Base-by-base conservation (phyloP, 2,797 vertebrate species). In the Lophotriccus pileatus region DNA sequence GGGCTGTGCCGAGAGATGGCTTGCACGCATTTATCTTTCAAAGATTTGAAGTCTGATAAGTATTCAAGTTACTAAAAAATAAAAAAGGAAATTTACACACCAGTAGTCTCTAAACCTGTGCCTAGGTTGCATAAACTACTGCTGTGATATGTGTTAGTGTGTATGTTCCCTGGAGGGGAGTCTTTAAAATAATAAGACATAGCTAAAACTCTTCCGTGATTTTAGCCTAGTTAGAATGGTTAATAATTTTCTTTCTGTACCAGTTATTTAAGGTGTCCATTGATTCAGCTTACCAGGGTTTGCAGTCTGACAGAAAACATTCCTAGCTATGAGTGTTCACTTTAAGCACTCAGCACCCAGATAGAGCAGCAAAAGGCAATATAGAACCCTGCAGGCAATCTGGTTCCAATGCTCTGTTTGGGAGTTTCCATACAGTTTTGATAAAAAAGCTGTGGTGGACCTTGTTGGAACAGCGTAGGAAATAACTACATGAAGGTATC, bases 401-500 rank as follows among this genome's bases (percentile, higher is more conserved):
- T 60, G 67, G 34, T 56, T 47, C 41, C 0, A 0, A 4, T 75
- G 63, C 63, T 67, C 1, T 52, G 27, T 28, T 52, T 56, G 43
- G 27, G 52, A 53, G 25, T 66, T 81, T 56, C 75, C 47, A 9
- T 12, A 3, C 4, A 30, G 47, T 41, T 67, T 14, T 15, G 36
- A 36, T 5, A 44, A 73, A 49, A 9, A 60, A 64, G 60, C 37
- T 49, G 52, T 81, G 34, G 22, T 62, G 39, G 37, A 36, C 14
- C 24, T 83, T 52, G 27, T 50, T 72, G 34, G 43, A 69, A 28
- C 22, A 13, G 55, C 5, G 11, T 34, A 52, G 69, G 50, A 39
- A 68, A 14, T 30, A 73, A 43, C 17, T 32, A 5, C 0, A 0
- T 22, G 37, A 69, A 62, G 25, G 28, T n/a, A 9, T 15, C 50